These are phyloP conservation scores for Cremastobaeus sp. DNA, from an alignment of 2,888 invertebrate genomes.

Conservation along the genomic window DNA sequence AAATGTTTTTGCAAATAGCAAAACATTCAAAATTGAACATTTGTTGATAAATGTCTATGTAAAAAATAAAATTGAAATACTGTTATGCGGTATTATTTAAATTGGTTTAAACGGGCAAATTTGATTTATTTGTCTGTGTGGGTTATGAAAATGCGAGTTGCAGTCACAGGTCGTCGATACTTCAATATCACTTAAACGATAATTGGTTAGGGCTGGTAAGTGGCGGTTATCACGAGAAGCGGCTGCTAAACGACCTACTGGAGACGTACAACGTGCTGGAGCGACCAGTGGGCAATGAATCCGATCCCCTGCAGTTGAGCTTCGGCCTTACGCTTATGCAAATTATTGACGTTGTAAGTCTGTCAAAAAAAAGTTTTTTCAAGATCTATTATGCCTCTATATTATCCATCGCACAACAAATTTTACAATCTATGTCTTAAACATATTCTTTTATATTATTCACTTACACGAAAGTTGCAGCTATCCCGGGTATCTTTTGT, in stretches of 20 bases:
- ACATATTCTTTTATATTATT: slow-evolving; percentile 12
- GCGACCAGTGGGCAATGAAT: slow-evolving; percentile 96
- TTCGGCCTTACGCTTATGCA: slow-evolving; percentile 98
- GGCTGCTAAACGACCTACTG: slow-evolving; percentile 92
- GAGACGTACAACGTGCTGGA: slow-evolving; percentile 96
- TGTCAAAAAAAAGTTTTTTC: slow-evolving; percentile 62
- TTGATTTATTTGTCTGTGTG: slow-evolving; percentile 1
- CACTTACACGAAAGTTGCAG: slow-evolving; percentile 16
- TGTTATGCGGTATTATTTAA: too few species aligned
- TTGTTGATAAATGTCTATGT: too few species aligned
- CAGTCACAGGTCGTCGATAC: slow-evolving; percentile 59
- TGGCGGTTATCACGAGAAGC: slow-evolving; percentile 94
- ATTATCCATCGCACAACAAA: slow-evolving; percentile 45
- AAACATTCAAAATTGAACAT: too few species aligned
- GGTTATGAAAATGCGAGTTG: slow-evolving; percentile 42
- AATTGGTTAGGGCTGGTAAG: slow-evolving; percentile 81
- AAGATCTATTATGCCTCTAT: slow-evolving; percentile 39
- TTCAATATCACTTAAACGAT: slow-evolving; percentile 70
- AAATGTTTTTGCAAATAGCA: too few species aligned
- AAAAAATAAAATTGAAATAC: too few species aligned
- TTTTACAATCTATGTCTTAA: slow-evolving; percentile 31
- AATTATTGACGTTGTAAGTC: slow-evolving; percentile 97
- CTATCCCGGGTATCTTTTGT: too few species aligned
- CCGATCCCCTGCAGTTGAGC: slow-evolving; percentile 95
- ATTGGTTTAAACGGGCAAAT: neutral